Conservation (phyloP, 2,113 vertebrate genomes). For the Macrotis lagotis region DNA sequence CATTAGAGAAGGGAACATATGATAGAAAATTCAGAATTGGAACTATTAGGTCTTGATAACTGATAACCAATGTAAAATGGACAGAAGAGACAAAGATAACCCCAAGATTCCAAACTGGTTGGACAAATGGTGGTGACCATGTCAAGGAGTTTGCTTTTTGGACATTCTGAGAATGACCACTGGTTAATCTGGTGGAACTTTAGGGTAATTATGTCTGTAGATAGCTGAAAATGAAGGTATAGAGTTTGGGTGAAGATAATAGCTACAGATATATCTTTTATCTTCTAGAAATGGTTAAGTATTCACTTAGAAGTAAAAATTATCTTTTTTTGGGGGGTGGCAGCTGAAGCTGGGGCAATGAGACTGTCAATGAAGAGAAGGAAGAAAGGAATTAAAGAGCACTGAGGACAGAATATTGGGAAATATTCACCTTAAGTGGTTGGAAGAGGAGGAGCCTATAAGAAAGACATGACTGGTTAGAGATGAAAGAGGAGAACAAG, state of each 20-base stretch:
- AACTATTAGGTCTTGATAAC: too few relatives aligned
- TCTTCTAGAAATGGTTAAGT: too few relatives aligned
- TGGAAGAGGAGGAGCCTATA: not conserved
- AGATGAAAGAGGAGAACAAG: not conserved
- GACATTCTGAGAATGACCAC: not conserved
- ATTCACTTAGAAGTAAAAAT: not conserved
- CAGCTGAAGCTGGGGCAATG: not conserved
- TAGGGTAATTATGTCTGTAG: not conserved
- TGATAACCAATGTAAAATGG: too few relatives aligned
- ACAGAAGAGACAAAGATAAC: not conserved
- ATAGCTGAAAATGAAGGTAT: not conserved
- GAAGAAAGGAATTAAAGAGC: not conserved
- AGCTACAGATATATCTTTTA: not conserved
- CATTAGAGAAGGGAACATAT: too few relatives aligned
- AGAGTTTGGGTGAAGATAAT: not conserved
- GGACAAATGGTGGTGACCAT: not conserved
- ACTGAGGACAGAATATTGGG: not conserved
- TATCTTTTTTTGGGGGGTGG: not conserved
- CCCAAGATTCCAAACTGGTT: not conserved
- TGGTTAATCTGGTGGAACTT: not conserved
- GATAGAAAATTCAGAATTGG: too few relatives aligned
- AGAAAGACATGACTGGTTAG: not conserved
- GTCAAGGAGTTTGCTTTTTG: not conserved
- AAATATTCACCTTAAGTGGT: not conserved
- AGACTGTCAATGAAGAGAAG: not conserved